Conservation (phyloP, 1,140 invertebrate species). For the Periplaneta americana region DNA sequence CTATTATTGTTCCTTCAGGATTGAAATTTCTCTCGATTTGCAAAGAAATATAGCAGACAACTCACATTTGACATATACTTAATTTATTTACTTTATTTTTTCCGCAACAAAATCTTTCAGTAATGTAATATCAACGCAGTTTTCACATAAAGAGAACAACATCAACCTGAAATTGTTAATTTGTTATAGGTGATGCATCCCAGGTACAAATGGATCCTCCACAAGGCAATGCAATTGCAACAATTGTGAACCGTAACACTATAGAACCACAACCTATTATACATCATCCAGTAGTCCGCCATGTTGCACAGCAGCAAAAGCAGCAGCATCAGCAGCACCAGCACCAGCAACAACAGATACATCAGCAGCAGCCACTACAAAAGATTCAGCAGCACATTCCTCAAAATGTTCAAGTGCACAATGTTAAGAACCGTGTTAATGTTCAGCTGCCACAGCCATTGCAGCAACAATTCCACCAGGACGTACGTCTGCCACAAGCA, state of each 20-base stretch:
- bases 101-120: no score
- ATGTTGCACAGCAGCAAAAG: neutral
- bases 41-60: no score
- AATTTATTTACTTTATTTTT: no score
- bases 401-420: neutral
- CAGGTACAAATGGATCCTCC: neutral
- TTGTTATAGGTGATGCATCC: conserved; percentile 11
- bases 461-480: neutral
- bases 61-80: no score
- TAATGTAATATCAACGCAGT: no score
- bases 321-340: neutral
- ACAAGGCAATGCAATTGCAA: conserved; percentile 22
- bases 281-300: neutral
- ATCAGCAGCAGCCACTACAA: neutral
- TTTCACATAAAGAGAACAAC: no score
- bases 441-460: neutral
- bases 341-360: no score
- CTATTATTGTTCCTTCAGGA: no score
- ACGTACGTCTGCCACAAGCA: neutral
- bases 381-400: neutral
- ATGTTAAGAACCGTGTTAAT: neutral
- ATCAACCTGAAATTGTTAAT: no score
- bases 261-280: conserved; percentile 8
- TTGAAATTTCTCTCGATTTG: no score
- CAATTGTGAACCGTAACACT: conserved; percentile 21